Evolutionary conservation across 1,140 invertebrate species (phyloP).

Genomic region (Phymastichus coffea): DNA sequence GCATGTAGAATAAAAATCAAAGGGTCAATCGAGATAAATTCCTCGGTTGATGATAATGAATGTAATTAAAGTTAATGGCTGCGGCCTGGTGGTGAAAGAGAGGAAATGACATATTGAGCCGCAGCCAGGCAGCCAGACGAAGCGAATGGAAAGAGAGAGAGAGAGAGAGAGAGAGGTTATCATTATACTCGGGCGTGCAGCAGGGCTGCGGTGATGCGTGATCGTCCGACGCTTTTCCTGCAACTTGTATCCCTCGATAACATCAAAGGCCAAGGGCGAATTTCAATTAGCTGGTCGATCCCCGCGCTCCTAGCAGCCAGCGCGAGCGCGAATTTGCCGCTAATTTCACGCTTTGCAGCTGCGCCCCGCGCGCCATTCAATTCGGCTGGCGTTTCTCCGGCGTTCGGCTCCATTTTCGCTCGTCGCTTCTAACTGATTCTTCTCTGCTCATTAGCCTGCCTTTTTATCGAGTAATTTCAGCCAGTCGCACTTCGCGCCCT

Average conservation of each 20-base stretch:
- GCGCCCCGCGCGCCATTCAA: too few relatives aligned
- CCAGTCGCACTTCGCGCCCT: not conserved
- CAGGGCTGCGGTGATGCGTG: slow-evolving; percentile 4
- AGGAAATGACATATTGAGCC: not conserved
- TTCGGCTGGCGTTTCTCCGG: not conserved
- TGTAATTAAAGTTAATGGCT: not conserved
- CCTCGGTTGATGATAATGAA: not conserved
- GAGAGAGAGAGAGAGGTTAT: not conserved
- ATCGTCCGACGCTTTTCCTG: slow-evolving; percentile 9
- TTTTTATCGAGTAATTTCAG: not conserved
- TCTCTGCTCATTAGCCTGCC: not conserved
- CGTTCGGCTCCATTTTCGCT: not conserved
- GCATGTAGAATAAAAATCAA: not conserved
- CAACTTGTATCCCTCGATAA: slow-evolving; percentile 16
- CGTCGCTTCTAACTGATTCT: not conserved
- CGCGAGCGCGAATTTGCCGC: slow-evolving; percentile 2
- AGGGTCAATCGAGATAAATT: not conserved
- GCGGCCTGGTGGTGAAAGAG: not conserved
- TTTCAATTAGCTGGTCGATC: slow-evolving; percentile 10
- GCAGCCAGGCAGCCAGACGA: too few relatives aligned
- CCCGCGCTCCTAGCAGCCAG: not conserved
- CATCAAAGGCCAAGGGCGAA: slow-evolving; percentile 16
- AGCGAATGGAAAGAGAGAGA: too few relatives aligned
- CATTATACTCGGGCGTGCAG: not conserved
- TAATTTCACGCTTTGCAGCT: slow-evolving; percentile 16